Evolutionary conservation across 2,797 vertebrate species (phyloP), one percentile per base, ranked within the genome.

Genomic region (Brachyalestes nurse): DNA sequence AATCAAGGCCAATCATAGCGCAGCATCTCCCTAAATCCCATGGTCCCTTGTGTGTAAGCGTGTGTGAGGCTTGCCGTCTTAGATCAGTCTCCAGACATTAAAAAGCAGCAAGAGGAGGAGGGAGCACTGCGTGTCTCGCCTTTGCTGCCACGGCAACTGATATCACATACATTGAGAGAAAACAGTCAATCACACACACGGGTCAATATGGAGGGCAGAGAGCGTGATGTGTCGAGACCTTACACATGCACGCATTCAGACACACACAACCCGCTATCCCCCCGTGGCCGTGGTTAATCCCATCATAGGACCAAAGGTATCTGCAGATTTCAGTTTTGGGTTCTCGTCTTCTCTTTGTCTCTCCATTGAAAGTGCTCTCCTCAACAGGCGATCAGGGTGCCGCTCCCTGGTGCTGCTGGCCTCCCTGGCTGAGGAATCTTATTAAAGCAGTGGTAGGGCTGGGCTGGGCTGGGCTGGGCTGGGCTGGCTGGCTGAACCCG

Each of bases 341-440:
- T 17, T 62, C 72, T 67, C 51, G 1, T 77, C 62, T 79, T 42
- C 51, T 78, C 60, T 77, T 77, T 77, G 57, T 84, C 79, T 49
- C 58, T 71, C 74, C 58, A 77, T 67, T 75, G 57, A 76, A 66
- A 64, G 73, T 70, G 76, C 60, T 67, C 57, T 74, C 51, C 75
- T 67, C 61, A 14, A 65, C 64, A 69, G 76, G 76, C 34, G 40
- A 76, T 73, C 70, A 84, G 67, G 71, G 69, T 73, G 77, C 75
- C 42, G 49, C 81, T 83, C 82, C 70, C 80, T 87, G 51, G 67
- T 78, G 71, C 73, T 67, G 79, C 49, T 34, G 67, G 81, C 75
- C 89, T 85, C 82, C 84, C 81, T 82, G 49, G 28, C 84, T 87
- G 69, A 69, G 38, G 62, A 85, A 92, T 92, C 88, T 85, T 90